Evolutionary conservation across 1,140 invertebrate species (phyloP).

Genomic region (Himalopsyche phryganea): DNA sequence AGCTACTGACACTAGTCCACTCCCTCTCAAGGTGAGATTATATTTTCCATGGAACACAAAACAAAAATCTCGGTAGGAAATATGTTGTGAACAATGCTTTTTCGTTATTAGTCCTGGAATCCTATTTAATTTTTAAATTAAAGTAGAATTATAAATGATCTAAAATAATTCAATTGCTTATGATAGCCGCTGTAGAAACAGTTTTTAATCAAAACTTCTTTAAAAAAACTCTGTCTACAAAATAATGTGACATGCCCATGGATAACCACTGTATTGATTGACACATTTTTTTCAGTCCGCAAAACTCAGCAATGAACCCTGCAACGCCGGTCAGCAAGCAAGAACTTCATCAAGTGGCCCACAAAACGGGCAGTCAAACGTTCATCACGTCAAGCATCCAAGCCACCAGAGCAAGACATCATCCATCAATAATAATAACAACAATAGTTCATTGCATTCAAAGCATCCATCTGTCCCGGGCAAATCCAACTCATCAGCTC

Average conservation of each 20-base stretch:
- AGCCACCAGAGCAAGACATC: background rate
- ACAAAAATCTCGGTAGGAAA: no score
- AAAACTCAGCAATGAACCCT: background rate
- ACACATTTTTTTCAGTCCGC: slow-evolving; percentile 9
- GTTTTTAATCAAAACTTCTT: no score
- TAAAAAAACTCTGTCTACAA: no score
- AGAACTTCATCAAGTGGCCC: background rate
- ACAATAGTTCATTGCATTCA: background rate
- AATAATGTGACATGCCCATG: no score
- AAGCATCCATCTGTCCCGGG: background rate
- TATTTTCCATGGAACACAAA: background rate
- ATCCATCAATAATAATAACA: background rate
- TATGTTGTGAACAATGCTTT: no score
- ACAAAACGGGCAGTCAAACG: background rate
- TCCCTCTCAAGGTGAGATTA: slow-evolving; percentile 11
- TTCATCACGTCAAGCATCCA: background rate
- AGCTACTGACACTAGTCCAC: slow-evolving; percentile 10
- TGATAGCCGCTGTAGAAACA: no score
- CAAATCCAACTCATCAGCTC: no score
- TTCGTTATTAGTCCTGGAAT: no score
- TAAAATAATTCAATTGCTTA: no score
- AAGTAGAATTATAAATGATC: no score
- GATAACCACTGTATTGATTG: no score
- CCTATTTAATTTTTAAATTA: no score
- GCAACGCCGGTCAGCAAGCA: background rate